Base-by-base conservation (phyloP, 2,113 vertebrate genomes). In the Taurulus bubalis region DNA sequence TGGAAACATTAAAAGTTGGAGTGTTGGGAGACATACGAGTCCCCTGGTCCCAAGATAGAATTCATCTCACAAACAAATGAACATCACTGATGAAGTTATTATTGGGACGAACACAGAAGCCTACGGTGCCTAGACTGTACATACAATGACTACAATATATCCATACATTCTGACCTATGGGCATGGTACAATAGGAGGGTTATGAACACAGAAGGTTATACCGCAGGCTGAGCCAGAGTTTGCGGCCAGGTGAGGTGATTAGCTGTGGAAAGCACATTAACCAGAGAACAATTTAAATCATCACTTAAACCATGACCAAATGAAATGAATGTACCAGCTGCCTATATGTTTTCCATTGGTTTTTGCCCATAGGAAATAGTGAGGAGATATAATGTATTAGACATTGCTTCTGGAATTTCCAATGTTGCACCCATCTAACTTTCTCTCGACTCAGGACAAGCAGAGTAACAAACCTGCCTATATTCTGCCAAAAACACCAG, bases 401-500 rank as follows among this genome's bases (percentile, higher is more conserved):
- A 7, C 53, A 40, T 22, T 64, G 30, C n/a, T 58, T 38, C 11
- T n/a, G 45, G 47, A 42, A 76, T 71, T n/a, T 76, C 6, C 6
- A 42, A 36, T 24, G 30, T n/a, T n/a, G n/a, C n/a, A 32, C 30
- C 30, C 2, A 5, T 49, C 38, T 70, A 36, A 38, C 36, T 20
- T 64, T 10, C 8, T 59, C 45, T 55, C 34, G 3, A 38, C 55
- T n/a, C n/a, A n/a, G 18, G 59, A 49, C 16, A 47, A 59, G 18
- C 73, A 51, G 56, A 34, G 63, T 6, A 83, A 91, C 38, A 65
- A 81, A 34, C 47, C 53, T n/a, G 49, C 53, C 26, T 18, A 20
- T 26, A 45, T 70, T 65, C 34, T 71, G 82, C 68, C 78, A 81
- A 72, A 70, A 77, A n/a, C 28, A 63, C 2, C 18, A 66, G 30